phyloP scores from a whole-genome alignment of 2,797 vertebrate genomes.

The Merluccius polli region DNA sequence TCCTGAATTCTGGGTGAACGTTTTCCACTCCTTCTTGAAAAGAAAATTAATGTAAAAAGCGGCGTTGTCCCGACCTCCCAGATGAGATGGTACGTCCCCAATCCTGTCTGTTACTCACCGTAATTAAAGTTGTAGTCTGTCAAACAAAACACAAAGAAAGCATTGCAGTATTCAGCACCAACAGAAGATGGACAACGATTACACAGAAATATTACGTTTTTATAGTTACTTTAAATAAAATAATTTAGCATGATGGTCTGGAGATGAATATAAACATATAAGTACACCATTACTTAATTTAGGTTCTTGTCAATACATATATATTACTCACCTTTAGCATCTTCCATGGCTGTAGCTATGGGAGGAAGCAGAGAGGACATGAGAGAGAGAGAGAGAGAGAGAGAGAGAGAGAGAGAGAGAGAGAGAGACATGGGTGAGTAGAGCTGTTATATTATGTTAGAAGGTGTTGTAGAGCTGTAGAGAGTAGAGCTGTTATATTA shows the following conservation, averaged over 20 bases:
- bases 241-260: neutral
- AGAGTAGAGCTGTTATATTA: too few relatives aligned
- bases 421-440: too few relatives aligned
- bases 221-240: too few relatives aligned
- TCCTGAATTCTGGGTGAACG: conserved; percentile 37
- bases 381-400: too few relatives aligned
- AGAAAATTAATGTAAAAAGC: conserved; percentile 47
- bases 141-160: conserved; percentile 34
- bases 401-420: too few relatives aligned
- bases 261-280: neutral
- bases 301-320: neutral
- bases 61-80: conserved; percentile 47
- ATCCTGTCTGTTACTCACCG: conserved; percentile 64
- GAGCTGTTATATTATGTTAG: too few relatives aligned
- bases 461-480: too few relatives aligned
- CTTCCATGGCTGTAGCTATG: conserved; percentile 44
- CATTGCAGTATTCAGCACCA: too few relatives aligned
- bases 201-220: too few relatives aligned
- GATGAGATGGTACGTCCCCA: conserved; percentile 69
- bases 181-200: too few relatives aligned
- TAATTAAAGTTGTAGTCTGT: conserved; percentile 74
- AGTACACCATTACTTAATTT: neutral
- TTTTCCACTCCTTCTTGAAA: conserved; percentile 54
- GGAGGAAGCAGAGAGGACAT: conserved; percentile 6
- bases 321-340: conserved; percentile 55